phyloP scores from a whole-genome alignment of 2,113 vertebrate species.

The Gobiocypris rarus region DNA sequence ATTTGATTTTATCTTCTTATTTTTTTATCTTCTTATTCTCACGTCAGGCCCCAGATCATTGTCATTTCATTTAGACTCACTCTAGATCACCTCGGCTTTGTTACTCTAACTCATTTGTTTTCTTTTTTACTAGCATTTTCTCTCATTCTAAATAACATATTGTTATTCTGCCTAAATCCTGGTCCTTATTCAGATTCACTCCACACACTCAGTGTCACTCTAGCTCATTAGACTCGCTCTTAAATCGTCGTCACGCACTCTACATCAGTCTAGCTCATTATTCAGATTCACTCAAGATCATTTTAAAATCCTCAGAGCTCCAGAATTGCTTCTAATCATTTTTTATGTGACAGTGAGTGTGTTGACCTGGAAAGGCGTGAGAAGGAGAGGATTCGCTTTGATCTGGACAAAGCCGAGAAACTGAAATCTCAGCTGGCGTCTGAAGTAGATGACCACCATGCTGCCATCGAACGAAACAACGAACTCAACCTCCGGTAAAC shows the following conservation, averaged over 20 bases:
- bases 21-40: no score
- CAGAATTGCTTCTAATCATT: not conserved
- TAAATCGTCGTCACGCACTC: not conserved
- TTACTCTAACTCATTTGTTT: not conserved
- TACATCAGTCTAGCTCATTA: not conserved
- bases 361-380: constrained; percentile 86
- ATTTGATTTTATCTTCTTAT: no score
- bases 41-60: no score
- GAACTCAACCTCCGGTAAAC: constrained; percentile 88
- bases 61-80: not conserved
- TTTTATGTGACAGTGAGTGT: constrained; percentile 76
- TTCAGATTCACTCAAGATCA: not conserved
- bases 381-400: constrained; percentile 87
- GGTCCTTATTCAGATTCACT: not conserved
- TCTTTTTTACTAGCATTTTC: not conserved
- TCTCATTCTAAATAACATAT: not conserved
- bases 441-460: constrained; percentile 92
- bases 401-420: constrained; percentile 91
- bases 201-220: not conserved
- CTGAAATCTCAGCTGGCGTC: constrained; percentile 89
- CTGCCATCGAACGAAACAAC: constrained; percentile 86
- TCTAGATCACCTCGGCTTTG: not conserved
- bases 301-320: not conserved
- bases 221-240: not conserved
- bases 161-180: not conserved